Evolutionary conservation across 2,797 vertebrate species (phyloP), one percentile per base, ranked within the genome.

Genomic region (Nasua narica): DNA sequence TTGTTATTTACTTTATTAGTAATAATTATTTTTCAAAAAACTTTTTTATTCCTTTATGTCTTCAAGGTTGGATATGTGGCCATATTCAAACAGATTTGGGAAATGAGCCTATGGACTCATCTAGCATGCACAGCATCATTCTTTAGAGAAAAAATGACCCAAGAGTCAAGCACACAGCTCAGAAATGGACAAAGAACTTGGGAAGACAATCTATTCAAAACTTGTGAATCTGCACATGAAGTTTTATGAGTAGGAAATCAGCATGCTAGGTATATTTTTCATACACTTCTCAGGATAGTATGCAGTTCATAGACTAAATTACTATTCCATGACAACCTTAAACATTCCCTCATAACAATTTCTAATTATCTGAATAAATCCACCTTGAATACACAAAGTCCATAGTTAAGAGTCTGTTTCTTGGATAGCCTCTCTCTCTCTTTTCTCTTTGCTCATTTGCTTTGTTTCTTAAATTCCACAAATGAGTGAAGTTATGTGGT

Each of bases 31-130:
- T 87, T 94, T 90, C 10, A 77, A 92, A 12, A 92, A 37, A 74
- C 23, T 2, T 52, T 60, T 94, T 74, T 54, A 69, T 85, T 82
- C 12, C 50, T 77, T 91, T 84, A 91, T 78, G 50, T 88, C 96
- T 94, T 95, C 35, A 48, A 92, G 62, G 5, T 84, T 88, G n/a
- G 9, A 83, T 94, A 92, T 95, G 23, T 90, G 14, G 35, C 58
- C 88, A 35, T 56, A 56, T n/a, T 54, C 43, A 90, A 96, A 86
- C 0, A 37, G 16, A 79, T 84, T 90, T 90, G 29, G 40, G 35
- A 35, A 65, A 87, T 70, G 62, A 46, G 54, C n/a, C 37, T 92
- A 32, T n/a, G 48, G 54, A 60, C 12, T 58, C 21, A 37, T 21
- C 18, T 65, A 87, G 14, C 21, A 82, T 76, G 48, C 70, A 85